Evolutionary conservation across 2,888 invertebrate genomes (phyloP), one percentile per base, ranked within the genome.

Genomic region (Diabrotica balteata): DNA sequence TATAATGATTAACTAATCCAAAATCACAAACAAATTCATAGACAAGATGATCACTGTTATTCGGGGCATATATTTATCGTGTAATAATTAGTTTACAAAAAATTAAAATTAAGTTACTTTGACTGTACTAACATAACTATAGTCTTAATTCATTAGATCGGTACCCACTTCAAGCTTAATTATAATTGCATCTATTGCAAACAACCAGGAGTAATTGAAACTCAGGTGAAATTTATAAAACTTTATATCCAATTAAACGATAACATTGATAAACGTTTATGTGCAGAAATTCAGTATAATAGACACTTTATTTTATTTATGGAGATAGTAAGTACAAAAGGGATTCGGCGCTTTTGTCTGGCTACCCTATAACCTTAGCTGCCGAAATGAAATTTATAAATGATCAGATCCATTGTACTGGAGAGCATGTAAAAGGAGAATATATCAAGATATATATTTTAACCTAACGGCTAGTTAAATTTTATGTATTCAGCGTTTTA

Each of bases 291-390:
- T 69, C 67, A 60, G 58, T 67, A 63, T 71, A 71, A 71, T 68
- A 69, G 71, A 71, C 67, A 69, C 71, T 69, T 69, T 64, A 69
- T 66, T 59, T 66, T 68, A 71, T 71, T 69, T 71, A 71, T 71
- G 71, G 66, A 69, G 66, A 69, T 63, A 67, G 53, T 63, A 51
- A 57, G 50, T 52, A 71, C 69, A 64, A 69, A 67, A 67, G 71
- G 64, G 61, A 67, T 63, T 68, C 67, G 68, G 50, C 51, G 67
- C 68, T 63, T 69, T 71, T 71, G 71, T 71, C 71, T 69, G 65
- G 59, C 47, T 57, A 17, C 46, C 64, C 61, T 60, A 32, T 32
- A 68, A 68, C 64, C 45, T 64, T 53, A 68, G 60, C 63, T 51
- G 69, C 63, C 61, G 57, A 66, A 61, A 61, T 61, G 62, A 62